A percentile compares a stretch with the other conserved stretches of the same genome.
Evolutionary conservation across 2,888 invertebrate species (phyloP).

Genomic region (Leucophora obtusa): DNA sequence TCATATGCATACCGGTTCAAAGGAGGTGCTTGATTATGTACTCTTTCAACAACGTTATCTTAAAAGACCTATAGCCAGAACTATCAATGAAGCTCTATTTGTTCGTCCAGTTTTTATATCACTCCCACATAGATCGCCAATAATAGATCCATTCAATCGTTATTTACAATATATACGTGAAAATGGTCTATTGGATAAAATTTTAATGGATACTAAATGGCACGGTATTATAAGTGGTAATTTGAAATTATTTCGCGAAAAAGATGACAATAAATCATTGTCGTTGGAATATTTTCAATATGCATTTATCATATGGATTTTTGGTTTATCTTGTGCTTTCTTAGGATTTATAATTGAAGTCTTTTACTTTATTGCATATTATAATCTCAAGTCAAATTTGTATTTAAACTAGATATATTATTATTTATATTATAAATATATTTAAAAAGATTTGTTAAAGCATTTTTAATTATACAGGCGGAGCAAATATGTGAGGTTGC

Average conservation of each 20-base stretch:
- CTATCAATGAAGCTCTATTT: conserved; percentile 64
- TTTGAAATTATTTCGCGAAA: conserved; percentile 58
- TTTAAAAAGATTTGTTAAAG: too few relatives aligned
- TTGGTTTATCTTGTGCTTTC: not conserved
- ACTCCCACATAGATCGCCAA: conserved; percentile 63
- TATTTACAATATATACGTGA: conserved; percentile 67
- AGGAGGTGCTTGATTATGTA: conserved; percentile 67
- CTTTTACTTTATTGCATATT: too few relatives aligned
- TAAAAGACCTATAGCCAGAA: conserved; percentile 65
- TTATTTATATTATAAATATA: too few relatives aligned
- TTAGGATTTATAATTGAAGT: conserved; percentile 10
- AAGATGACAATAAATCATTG: not conserved
- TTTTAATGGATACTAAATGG: conserved; percentile 66
- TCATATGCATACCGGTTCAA: conserved; percentile 64
- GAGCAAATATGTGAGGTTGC: too few relatives aligned
- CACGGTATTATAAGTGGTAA: conserved; percentile 68
- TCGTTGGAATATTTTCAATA: conserved; percentile 31
- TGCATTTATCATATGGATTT: conserved; percentile 30
- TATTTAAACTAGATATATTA: too few relatives aligned
- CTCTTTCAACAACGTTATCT: conserved; percentile 70
- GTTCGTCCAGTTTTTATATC: conserved; percentile 64
- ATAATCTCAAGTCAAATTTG: too few relatives aligned
- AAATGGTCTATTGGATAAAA: conserved; percentile 67
- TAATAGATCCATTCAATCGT: conserved; percentile 40
- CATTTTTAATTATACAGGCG: too few relatives aligned